These are phyloP conservation scores for Lepidochrysops patricia DNA, from an alignment of 2,888 invertebrate species.

Conservation along the genomic window DNA sequence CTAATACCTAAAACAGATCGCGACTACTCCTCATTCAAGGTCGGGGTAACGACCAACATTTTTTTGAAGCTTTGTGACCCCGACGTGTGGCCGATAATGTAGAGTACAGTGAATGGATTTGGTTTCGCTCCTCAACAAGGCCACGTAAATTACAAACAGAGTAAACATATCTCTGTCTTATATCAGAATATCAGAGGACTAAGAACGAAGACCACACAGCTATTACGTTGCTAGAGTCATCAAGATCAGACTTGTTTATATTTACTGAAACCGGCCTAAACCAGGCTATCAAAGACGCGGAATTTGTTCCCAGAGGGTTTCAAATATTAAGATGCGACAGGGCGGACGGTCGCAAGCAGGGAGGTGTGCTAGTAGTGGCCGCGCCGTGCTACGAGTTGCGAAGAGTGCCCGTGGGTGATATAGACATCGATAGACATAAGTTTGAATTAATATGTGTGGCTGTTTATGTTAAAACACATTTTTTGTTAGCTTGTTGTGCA, in stretches of 20 bases:
- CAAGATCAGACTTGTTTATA: constrained; percentile 22
- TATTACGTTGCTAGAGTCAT: constrained; percentile 9
- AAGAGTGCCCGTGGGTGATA: not conserved
- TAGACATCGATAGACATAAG: not conserved
- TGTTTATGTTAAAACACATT: not conserved
- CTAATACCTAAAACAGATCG: not conserved
- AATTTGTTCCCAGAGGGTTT: constrained; percentile 14
- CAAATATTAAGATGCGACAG: constrained; percentile 18
- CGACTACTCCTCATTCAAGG: not conserved
- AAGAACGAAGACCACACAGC: constrained; percentile 11
- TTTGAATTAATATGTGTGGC: constrained; percentile 21
- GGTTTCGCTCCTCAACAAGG: not conserved
- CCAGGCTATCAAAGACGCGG: constrained; percentile 4
- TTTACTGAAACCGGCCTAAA: constrained; percentile 26
- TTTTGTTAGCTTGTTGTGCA: constrained; percentile 20
- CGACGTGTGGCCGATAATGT: not conserved
- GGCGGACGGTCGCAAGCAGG: not conserved
- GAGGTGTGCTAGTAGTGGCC: constrained; percentile 22
- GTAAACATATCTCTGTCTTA: not conserved
- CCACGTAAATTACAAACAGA: not conserved
- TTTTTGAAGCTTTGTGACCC: not conserved
- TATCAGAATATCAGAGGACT: constrained; percentile 16
- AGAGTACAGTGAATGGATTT: not conserved
- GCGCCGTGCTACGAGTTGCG: constrained; percentile 19
- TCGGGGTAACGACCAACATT: not conserved